Evolutionary conservation across 2,888 invertebrate species (phyloP), one percentile per base, ranked within the genome.

Genomic region (Synanthedon myopaeformis): DNA sequence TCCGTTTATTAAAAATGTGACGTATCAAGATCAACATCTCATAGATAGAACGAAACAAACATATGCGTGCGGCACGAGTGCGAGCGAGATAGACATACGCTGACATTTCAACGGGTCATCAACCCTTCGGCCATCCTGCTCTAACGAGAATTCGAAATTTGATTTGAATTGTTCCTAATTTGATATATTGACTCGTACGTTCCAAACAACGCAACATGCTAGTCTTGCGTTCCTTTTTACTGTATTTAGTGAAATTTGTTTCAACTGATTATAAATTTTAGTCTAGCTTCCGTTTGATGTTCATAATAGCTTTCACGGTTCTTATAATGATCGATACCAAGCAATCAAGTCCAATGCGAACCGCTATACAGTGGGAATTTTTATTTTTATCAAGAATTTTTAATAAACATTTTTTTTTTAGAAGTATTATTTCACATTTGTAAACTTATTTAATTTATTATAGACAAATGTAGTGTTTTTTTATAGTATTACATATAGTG

Each of bases 1-100:
- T 87, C 82, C 86, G 86, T 86, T 87, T 87, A 86, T 87, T 86
- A 87, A 87, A 87, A 87, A 85, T 84, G 79, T 86, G 87, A 87
- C 86, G 86, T 87, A 86, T 87, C 85, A 85, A 87, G 87, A 87
- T 87, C 87, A 86, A 84, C 85, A 85, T 86, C 84, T 83, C 79
- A 71, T 75, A 71, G 79, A 62, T 61, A 59, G 74, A 84, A 72
- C 60, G 77, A 70, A 79, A 85, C 72, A 66, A 69, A 62, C 62
- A 70, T 70, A 72, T 70, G 65, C 62, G 61, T 62, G 62, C 62
- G 60, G 61, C 56, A 61, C 48, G 61, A 56, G 82, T 64, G 67
- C 56, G 77, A 86, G 72, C 62, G 77, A 76, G 85, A 83, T 60
- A 64, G 76, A 72, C 58, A 69, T 70, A 74, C 76, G 79, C 83